Base-by-base conservation (phyloP, 1,140 invertebrate species). In the Macrosteles quadrilineatus region DNA sequence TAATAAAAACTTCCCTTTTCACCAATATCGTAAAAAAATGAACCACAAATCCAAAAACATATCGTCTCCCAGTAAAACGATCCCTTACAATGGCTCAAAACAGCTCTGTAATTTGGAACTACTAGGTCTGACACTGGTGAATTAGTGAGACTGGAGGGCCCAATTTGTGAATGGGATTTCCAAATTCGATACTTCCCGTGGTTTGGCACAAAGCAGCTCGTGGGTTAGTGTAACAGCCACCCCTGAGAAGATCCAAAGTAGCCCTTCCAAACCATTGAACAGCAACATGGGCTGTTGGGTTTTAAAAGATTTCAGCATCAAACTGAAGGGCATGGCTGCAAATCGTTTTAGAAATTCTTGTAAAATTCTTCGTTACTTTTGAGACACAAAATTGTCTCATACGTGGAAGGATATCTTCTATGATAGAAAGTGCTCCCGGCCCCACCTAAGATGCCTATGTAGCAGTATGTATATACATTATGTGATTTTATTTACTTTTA, bases 171-270 rank as follows among this genome's bases (percentile, higher is more conserved):
- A 50, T 50, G 47, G 17, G 47, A 21, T 4, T 50, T 21, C 47
- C 21, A 50, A 50, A 50, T n/a, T 50, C 47, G 47, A 50, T 50
- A 50, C 47, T 50, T 50, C 47, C 47, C 14, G 47, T 40, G 36
- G 6, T 40, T 17, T 9, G 6, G 36, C 6, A 40, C 36, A 40
- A 40, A 9, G 36, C 36, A 17, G 17, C 17, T 40, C 6, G 36
- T 3, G 21, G 14, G 47, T 19, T 19, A 50, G 47, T 50, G 47
- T 50, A 50, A 50, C 47, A 50, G 4, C 47, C 47, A 6, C 47
- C n/a, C 47, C 47, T 50, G 47, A 50, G 47, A 50, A 50, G 14
- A 36, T 36, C 4, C n/a, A 4, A 4, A 50, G 47, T 50, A 50
- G 47, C 47, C 47, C n/a, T 50, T 50, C 47, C 47, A 50, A 19